Base-by-base conservation (phyloP, 2,113 vertebrate genomes). In the Orthonyx spaldingii region DNA sequence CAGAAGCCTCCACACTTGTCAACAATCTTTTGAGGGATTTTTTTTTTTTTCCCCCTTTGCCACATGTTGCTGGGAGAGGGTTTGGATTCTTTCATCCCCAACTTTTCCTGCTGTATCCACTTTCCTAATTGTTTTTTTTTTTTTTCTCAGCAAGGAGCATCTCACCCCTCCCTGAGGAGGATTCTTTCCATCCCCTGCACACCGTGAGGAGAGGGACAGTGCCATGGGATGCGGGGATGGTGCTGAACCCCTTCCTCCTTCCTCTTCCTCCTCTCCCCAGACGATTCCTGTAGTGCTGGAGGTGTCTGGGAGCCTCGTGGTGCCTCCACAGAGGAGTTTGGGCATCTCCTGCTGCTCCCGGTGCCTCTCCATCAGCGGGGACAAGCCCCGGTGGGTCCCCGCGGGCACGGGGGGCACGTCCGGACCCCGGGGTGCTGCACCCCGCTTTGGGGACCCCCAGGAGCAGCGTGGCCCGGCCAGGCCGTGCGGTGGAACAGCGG, bases 401-500 rank as follows among this genome's bases (percentile, higher is more conserved):
- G 26, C 20, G 3, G 8, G 28, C 0, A 2, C 19, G 18, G 41
- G 65, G 30, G 47, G 9, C 56, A 17, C 6, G 10, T 19, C 60
- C 30, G 50, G 20, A 57, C 5, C 70, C 42, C 35, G 35, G 30
- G 44, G 71, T 17, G 83, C 53, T 7, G 72, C 44, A 6, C 32
- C 72, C 52, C 16, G 2, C 0, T 16, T 33, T 16, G 44, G 33
- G 64, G 15, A 49, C 8, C 50, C 77, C 24, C 16, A 2, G 18
- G n/a, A 81, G 47, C 64, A 0, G 5, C 16, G 2, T 0, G 70
- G 22, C 12, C 60, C 0, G 1, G 59, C 6, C 61, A 1, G 61
- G 30, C 53, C 44, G 5, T 0, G 65, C 1, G 1, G 16, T 0
- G 70, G 27, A 35, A 3, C 2, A 0, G 49, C 63, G 4, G 1